Evolutionary conservation across 1,140 invertebrate species (phyloP), one percentile per base, ranked within the genome.

Genomic region (Tetramorium simillimum): DNA sequence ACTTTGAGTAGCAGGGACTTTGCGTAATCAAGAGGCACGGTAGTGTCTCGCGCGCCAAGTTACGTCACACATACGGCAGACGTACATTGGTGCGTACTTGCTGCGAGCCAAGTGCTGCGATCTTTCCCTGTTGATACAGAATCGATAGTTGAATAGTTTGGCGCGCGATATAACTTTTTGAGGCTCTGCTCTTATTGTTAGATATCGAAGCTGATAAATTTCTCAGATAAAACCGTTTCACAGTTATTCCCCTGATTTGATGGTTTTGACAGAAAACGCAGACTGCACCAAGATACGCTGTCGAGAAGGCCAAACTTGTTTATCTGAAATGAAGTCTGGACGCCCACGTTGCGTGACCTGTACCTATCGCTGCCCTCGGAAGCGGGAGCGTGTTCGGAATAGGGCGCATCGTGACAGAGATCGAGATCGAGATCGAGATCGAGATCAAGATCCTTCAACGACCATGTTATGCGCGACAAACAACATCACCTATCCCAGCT

Each of bases 401-500:
- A 95, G 93, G 77, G 93, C 89, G 21, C 89, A 96, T 90, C 91
- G 95, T 91, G 92, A 96, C 93, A 92, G 95, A 87, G 95, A 95
- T 92, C 73, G 93, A 92, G 80, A 96, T 85, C 90, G 93, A 92
- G 80, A 96, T 89, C 91, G 95, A 91, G 92, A 96, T 85, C 93
- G 95, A 91, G 92, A 95, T 91, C 73, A 93, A 92, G 80, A 96
- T 82, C 90, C 92, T 89, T 92, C 90, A n/a, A 90, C 92, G 63
- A 93, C 92, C 9, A 95, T 95, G 33, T 94, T 99, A 62, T 99
- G 98, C 95, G 98, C 97, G 72, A 96, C 96, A 69, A 98, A 99
- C 94, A 97, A 98, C 90, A 96, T 96, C 88, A 98, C 98, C 1
- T 99, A 99, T 94, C 95, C 96, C 37, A 98, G 97, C 60, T 98